Evolutionary conservation across 1,140 invertebrate species (phyloP), one percentile per base, ranked within the genome.

Genomic region (Lepidurus packardi): DNA sequence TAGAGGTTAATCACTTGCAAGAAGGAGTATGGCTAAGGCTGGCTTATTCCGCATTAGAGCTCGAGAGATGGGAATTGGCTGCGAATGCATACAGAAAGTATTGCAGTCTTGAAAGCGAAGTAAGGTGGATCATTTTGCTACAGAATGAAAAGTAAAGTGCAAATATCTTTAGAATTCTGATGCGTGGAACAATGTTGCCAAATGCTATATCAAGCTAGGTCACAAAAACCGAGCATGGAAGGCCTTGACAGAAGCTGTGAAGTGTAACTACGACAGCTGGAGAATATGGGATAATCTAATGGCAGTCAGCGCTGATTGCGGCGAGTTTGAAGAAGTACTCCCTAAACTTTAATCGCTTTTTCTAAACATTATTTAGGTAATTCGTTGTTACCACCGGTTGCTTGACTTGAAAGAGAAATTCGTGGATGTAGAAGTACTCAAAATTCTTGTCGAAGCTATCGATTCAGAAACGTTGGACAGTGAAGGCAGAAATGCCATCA

Each of bases 121-220:
- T 73, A 79, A 43, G 24, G n/a, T 41, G 7, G 13, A 21, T n/a
- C 7, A 75, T n/a, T 73, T 75, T 21, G 44, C 7, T 3, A 25
- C 7, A 42, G 11, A 25, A n/a, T 43, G 10, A 74, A 9, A n/a
- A 44, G 74, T 65, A 16, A 79, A 73, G 47, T 21, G 25, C 47
- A 9, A 10, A 73, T 76, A 73, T 80, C 82, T 83, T 73, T 81
- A 94, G 86, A 92, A 92, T 80, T 98, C 95, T 84, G 95, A 98
- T 86, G 95, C 94, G 0, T 99, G 97, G 97, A 98, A 98, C 85
- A 99, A 99, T 86, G 86, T 99, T 75, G 93, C 95, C 11, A 95
- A 96, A 84, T 94, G 93, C 6, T 96, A 98, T 82, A 91, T 96
- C 8, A 92, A 94, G 82, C 85, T 93, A 76, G 91, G 93, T 0